phyloP scores from a whole-genome alignment of 2,113 vertebrate genomes.

The Peromyscus leucopus region DNA sequence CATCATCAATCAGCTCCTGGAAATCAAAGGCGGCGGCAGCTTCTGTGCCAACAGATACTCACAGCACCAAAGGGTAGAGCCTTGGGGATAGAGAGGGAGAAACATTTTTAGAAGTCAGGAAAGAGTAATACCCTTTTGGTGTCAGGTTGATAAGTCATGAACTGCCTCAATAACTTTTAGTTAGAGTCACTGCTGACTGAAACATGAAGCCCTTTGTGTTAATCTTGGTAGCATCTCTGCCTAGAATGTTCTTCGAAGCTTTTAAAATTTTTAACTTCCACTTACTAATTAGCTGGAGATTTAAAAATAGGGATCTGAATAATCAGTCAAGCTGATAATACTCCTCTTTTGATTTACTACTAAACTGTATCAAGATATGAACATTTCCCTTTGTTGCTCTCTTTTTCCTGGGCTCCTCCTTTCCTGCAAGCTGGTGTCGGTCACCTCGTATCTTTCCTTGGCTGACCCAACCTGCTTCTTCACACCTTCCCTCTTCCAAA shows the following conservation, averaged over 20 bases:
- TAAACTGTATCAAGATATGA: not conserved
- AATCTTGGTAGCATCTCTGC: not conserved
- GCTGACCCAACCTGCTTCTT: not conserved
- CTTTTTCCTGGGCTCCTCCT: not conserved
- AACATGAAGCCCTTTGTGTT: slow-evolving; percentile 1
- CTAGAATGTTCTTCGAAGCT: not conserved
- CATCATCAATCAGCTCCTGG: slow-evolving; percentile 72
- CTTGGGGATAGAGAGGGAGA: slow-evolving; percentile 26
- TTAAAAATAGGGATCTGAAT: not conserved
- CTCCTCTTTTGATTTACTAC: slow-evolving; percentile 4
- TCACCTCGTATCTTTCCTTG: not conserved
- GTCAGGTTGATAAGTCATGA: slow-evolving; percentile 26
- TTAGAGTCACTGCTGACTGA: not conserved
- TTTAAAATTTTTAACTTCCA: slow-evolving; percentile 8
- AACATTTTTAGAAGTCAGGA: not conserved
- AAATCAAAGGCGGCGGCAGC: slow-evolving; percentile 61
- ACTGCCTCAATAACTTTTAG: slow-evolving; percentile 39
- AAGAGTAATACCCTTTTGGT: slow-evolving; percentile 9
- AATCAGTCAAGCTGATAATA: slow-evolving; percentile 17
- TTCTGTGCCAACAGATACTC: not conserved
- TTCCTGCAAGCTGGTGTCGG: not conserved
- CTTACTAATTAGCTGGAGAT: slow-evolving; percentile 46
- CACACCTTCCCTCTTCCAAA: not conserved
- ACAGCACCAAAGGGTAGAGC: not conserved
- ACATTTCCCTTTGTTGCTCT: not conserved